These are phyloP conservation scores for Drosophila lini DNA, from an alignment of 1,140 invertebrate species.

Conservation along the genomic window DNA sequence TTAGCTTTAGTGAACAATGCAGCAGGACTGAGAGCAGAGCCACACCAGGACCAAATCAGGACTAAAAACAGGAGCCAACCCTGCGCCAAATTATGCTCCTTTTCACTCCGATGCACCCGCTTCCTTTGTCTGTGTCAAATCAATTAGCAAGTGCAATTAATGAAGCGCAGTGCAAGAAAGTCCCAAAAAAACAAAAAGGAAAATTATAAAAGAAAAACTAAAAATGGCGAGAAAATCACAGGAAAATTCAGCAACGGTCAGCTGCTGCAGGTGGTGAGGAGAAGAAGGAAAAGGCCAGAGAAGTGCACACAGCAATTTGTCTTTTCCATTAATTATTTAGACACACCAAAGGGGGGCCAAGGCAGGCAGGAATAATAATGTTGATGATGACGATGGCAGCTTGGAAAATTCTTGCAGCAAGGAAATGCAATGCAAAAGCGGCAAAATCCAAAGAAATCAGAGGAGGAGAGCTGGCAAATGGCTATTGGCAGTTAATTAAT, in stretches of 20 bases:
- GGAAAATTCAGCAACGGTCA: constrained; percentile 32
- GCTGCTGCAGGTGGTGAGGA: background rate
- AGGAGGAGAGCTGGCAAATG: constrained; percentile 13
- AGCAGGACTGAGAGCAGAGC: background rate
- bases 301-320: constrained; percentile 63
- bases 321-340: constrained; percentile 76
- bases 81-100: constrained; percentile 12
- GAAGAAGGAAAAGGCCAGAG: background rate
- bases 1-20: constrained; percentile 6
- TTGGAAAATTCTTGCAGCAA: background rate
- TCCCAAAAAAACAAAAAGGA: background rate
- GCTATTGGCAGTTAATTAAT: constrained; percentile 75
- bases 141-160: constrained; percentile 75
- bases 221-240: constrained; percentile 40
- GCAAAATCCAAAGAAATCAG: constrained; percentile 1
- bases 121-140: constrained; percentile 50
- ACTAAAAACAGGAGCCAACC: background rate
- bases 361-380: constrained; percentile 20
- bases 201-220: background rate
- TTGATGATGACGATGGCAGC: background rate
- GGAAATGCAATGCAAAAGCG: constrained; percentile 11
- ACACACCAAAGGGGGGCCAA: constrained; percentile 3
- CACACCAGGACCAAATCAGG: background rate
- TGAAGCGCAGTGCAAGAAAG: constrained; percentile 49
- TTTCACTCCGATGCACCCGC: constrained; percentile 8